Conservation (phyloP, 2,113 vertebrate genomes). For the Fulica atra region DNA sequence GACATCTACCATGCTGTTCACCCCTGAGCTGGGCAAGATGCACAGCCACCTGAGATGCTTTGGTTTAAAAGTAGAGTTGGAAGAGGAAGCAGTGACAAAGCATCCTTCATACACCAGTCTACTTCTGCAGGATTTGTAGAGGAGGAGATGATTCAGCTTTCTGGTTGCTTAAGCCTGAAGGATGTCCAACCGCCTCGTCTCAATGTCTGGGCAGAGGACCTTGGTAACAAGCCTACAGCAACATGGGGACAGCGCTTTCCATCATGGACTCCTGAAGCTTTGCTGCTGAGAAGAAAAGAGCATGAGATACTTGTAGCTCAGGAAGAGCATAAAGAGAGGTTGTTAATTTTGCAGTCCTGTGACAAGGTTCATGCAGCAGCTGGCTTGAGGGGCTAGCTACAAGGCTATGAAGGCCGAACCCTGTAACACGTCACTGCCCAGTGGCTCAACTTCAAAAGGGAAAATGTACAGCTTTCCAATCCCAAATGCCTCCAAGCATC, state of each 20-base stretch:
- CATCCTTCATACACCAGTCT: background rate
- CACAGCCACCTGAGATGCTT: background rate
- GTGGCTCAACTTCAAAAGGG: background rate
- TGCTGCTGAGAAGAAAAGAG: background rate
- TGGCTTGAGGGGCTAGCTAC: background rate
- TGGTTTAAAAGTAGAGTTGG: background rate
- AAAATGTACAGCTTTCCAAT: background rate
- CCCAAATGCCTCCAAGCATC: background rate
- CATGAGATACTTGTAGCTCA: background rate
- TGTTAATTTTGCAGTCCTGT: background rate
- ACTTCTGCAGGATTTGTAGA: background rate
- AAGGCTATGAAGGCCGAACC: background rate
- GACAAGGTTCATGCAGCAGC: background rate
- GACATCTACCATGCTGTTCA: background rate
- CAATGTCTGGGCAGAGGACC: background rate
- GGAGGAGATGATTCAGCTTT: background rate
- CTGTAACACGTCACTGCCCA: background rate
- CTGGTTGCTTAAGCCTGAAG: background rate
- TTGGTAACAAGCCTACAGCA: background rate
- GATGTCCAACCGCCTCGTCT: background rate
- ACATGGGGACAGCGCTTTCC: background rate
- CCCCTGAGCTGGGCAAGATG: background rate
- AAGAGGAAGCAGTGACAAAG: background rate
- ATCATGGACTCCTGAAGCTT: background rate
- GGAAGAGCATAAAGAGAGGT: background rate